Percentiles rank a stretch among this genome's conserved stretches.
These are phyloP conservation scores for Dynastes maya DNA, from an alignment of 2,888 invertebrate species.

Conservation along the genomic window DNA sequence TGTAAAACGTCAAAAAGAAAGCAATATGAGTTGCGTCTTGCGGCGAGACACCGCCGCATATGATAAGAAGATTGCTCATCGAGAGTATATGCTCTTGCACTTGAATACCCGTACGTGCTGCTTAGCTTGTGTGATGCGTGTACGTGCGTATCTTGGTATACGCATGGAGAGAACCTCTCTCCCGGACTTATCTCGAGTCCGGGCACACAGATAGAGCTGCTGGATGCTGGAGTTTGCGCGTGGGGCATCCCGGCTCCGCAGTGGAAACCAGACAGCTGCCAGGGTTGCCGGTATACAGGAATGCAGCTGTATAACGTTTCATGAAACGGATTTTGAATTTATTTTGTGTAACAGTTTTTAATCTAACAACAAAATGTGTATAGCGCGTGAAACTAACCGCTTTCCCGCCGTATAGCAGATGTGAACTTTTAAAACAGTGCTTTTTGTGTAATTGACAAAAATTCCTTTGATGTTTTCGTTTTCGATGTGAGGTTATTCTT, in stretches of 20 bases:
- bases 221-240: constrained; percentile 68
- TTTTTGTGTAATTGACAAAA: constrained; percentile 26
- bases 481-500: constrained; percentile 40
- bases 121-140: constrained; percentile 28
- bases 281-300: constrained; percentile 59
- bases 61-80: constrained; percentile 42
- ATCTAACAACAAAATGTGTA: constrained; percentile 28
- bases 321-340: constrained; percentile 44
- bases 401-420: not conserved
- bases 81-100: constrained; percentile 43
- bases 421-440: constrained; percentile 30
- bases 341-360: constrained; percentile 28
- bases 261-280: constrained; percentile 68
- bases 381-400: constrained; percentile 1
- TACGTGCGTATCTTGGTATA: constrained; percentile 46
- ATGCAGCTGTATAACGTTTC: constrained; percentile 46
- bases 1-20: constrained; percentile 44
- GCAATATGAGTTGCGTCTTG: constrained; percentile 38
- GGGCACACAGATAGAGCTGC: constrained; percentile 65
- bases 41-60: constrained; percentile 30
- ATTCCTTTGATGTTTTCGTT: constrained; percentile 38
- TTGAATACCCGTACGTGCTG: constrained; percentile 22
- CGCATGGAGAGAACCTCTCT: constrained; percentile 51
- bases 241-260: constrained; percentile 66
- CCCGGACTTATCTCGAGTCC: constrained; percentile 65